These are phyloP conservation scores for Scotopteryx bipunctaria DNA, from an alignment of 2,888 invertebrate species.

Conservation along the genomic window DNA sequence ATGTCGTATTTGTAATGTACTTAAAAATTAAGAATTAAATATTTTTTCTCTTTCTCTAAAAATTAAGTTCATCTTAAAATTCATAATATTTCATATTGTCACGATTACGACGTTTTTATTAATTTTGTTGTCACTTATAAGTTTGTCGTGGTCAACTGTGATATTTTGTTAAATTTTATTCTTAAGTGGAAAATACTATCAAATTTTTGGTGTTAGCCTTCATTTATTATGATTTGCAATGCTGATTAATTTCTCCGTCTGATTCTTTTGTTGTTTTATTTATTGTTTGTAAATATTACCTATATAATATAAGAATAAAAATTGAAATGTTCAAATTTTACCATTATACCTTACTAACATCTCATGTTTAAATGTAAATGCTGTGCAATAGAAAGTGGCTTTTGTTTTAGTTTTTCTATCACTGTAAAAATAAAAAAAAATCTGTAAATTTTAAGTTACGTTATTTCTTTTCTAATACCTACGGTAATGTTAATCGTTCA, in stretches of 20 bases:
- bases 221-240: conserved; percentile 55
- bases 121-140: conserved; percentile 64
- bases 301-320: conserved; percentile 51
- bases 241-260: conserved; percentile 56
- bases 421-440: conserved; percentile 70
- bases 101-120: conserved; percentile 48
- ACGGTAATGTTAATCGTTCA: conserved; percentile 80
- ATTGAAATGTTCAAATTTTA: conserved; percentile 66
- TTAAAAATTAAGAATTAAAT: conserved; percentile 69
- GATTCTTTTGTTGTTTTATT: conserved; percentile 76
- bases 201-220: conserved; percentile 58
- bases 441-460: conserved; percentile 73
- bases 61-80: conserved; percentile 39
- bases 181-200: conserved; percentile 68
- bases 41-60: conserved; percentile 48
- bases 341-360: conserved; percentile 45
- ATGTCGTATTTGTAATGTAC: conserved; percentile 68
- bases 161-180: conserved; percentile 83
- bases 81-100: conserved; percentile 25
- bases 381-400: conserved; percentile 79
- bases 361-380: conserved; percentile 41
- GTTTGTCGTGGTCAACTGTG: conserved; percentile 80
- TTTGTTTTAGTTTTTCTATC: conserved; percentile 56
- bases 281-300: conserved; percentile 79
- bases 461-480: conserved; percentile 76